Conservation (phyloP, 2,797 vertebrate species). For the Peromyscus eremicus region DNA sequence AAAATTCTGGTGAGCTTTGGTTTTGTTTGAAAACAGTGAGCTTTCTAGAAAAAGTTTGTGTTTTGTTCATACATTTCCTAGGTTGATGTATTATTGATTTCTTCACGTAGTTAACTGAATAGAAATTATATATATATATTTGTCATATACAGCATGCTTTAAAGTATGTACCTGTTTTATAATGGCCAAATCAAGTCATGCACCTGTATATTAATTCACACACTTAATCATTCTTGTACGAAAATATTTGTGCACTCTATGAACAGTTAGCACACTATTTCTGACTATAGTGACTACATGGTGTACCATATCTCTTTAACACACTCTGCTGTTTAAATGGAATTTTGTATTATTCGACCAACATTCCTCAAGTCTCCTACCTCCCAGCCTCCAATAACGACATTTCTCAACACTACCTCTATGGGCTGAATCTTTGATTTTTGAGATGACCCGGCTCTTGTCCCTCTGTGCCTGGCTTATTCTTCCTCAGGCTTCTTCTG, state of each 20-base stretch:
- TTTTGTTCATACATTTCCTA: neutral
- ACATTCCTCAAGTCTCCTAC: neutral
- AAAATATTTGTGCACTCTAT: neutral
- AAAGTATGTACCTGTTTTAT: neutral
- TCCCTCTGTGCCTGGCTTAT: neutral
- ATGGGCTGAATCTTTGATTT: neutral
- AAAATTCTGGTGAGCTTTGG: slow-evolving; percentile 88
- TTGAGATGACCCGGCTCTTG: neutral
- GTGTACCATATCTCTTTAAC: neutral
- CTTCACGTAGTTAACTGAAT: neutral
- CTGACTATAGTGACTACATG: neutral
- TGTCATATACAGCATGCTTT: neutral
- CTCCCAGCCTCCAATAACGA: neutral
- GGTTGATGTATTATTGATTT: neutral
- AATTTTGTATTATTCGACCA: neutral
- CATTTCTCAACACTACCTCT: neutral
- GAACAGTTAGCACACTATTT: neutral
- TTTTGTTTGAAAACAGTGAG: slow-evolving; percentile 54
- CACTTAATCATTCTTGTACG: neutral
- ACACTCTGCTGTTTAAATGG: neutral
- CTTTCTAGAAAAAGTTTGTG: neutral
- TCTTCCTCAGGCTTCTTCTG: neutral
- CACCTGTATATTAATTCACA: neutral
- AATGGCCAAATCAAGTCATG: neutral
- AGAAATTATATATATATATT: neutral